phyloP scores from a whole-genome alignment of 2,113 vertebrate species.

The Pygoscelis adeliae region DNA sequence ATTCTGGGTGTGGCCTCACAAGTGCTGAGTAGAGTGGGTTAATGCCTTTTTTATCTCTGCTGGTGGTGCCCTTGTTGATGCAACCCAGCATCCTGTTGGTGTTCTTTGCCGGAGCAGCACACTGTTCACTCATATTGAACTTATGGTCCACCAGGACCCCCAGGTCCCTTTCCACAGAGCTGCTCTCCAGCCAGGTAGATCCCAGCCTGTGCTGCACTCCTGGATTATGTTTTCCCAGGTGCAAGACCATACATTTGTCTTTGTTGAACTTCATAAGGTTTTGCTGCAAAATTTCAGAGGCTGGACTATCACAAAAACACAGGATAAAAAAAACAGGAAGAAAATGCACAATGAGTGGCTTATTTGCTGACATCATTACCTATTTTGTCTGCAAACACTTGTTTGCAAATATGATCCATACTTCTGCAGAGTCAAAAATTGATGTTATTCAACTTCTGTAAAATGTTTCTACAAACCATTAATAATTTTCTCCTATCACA shows the following conservation, averaged over 20 bases:
- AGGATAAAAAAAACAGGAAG: neutral
- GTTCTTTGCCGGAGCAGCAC: neutral
- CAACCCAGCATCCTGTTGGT: neutral
- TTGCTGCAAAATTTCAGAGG: neutral
- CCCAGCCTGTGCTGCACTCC: neutral
- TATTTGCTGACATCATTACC: neutral
- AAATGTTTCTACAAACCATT: neutral
- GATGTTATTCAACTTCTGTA: neutral
- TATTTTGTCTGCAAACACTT: neutral
- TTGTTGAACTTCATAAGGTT: neutral
- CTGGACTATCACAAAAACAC: neutral
- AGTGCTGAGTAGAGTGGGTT: neutral
- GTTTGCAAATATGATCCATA: neutral
- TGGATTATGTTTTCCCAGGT: neutral
- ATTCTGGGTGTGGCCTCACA: neutral
- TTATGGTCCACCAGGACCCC: neutral
- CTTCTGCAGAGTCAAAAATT: neutral
- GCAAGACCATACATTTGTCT: neutral
- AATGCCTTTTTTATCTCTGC: neutral
- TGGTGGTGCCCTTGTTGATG: neutral
- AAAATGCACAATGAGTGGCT: neutral
- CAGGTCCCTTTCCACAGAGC: neutral
- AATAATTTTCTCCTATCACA: neutral
- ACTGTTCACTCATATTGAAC: neutral
- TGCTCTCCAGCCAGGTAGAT: neutral